Evolutionary conservation across 92 coral and sea anemone species (phyloP).

Genomic region (Porites lobata): DNA sequence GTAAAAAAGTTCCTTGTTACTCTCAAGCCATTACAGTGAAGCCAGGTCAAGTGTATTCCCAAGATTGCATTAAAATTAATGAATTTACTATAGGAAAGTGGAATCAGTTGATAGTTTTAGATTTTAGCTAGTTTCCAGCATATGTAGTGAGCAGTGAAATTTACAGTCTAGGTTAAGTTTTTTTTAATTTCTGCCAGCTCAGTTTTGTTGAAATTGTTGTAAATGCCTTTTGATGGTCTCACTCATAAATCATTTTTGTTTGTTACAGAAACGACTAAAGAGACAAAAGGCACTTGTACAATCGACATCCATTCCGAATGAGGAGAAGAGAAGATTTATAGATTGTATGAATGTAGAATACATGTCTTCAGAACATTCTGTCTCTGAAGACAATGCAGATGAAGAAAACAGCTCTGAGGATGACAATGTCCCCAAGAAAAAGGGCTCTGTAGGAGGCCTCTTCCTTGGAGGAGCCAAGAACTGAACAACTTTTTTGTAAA

Average conservation of each 20-base stretch:
- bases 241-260: neutral
- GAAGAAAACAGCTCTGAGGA: slow-evolving; percentile 33
- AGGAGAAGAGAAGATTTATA: slow-evolving; percentile 8
- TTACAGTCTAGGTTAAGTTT: no score
- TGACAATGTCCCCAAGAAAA: slow-evolving; percentile 39
- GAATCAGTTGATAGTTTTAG: no score
- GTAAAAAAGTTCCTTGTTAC: neutral
- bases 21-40: neutral
- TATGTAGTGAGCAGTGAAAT: no score
- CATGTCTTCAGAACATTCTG: slow-evolving; percentile 45
- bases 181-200: no score
- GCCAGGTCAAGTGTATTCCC: no score
- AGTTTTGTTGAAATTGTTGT: no score
- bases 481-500: slow-evolving; percentile 14
- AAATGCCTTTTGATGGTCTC: no score
- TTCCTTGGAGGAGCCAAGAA: slow-evolving; percentile 56
- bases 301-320: slow-evolving; percentile 27
- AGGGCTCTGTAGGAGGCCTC: slow-evolving; percentile 36
- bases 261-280: slow-evolving; percentile 42
- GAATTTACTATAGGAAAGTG: no score
- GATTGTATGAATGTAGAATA: slow-evolving; percentile 14
- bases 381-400: slow-evolving; percentile 33
- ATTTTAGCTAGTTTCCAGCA: no score
- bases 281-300: slow-evolving; percentile 24
- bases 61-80: no score